Evolutionary conservation across 2,888 invertebrate genomes (phyloP), one percentile per base, ranked within the genome.

Genomic region (Drosophila stalkeri): DNA sequence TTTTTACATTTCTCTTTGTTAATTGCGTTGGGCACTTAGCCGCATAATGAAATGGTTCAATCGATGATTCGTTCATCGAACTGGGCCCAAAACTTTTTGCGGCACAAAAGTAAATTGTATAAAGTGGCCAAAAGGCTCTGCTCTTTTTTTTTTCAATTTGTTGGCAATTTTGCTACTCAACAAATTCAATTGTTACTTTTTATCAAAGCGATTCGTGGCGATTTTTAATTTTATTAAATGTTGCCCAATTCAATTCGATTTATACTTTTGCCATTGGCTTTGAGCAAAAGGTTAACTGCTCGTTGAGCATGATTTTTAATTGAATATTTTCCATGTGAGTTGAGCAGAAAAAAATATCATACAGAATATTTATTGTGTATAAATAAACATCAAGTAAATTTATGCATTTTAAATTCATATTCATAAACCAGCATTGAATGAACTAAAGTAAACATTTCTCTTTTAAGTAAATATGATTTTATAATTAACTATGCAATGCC

Each of bases 31-130:
- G 54, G 41, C 61, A 61, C 44, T 61, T 72, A 35, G 46, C 41
- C 18, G 33, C 51, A 61, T 75, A 64, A 75, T 69, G 59, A 76
- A 79, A 65, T 79, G 57, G 35, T 71, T 46, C 33, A 23, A 35
- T 57, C 59, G 60, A 57, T 56, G 44, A 35, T 23, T 9, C 57
- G 86, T 75, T 62, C 74, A 73, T 71, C 56, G 72, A 77, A 72
- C 68, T 55, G 39, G 31, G 16, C 23, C 23, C 1, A 8, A 23
- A 46, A 46, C n/a, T n/a, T n/a, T n/a, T 46, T 23, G 44, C 27
- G 23, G 44, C 63, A n/a, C n/a, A 44, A 35, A 43, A 57, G 64
- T 52, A 71, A 78, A 68, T 69, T 59, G 12, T 12, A 35, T 3
- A 62, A 72, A 66, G 49, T 31, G 39, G 27, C 8, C 47, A 52